Conservation (phyloP, 2,797 vertebrate species). For the Geotria australis region DNA sequence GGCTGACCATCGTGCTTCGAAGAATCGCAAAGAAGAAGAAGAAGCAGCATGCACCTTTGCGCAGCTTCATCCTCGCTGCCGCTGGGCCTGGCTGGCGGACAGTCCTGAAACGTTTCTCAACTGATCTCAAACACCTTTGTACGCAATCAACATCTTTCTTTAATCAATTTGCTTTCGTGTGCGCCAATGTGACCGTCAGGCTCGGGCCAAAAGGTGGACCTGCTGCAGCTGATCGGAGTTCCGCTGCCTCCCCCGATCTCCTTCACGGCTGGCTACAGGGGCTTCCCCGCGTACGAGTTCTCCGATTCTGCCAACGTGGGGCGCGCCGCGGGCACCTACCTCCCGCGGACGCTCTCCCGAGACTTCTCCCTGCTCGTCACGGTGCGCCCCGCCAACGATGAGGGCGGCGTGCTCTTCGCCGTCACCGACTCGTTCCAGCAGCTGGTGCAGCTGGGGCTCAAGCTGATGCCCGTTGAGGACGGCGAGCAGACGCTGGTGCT, state of each 20-base stretch:
- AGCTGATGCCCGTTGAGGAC: slow-evolving; percentile 37
- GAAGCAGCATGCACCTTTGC: too few species aligned
- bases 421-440: slow-evolving; percentile 59
- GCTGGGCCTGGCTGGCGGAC: too few species aligned
- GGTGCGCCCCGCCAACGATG: slow-evolving; percentile 26
- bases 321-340: slow-evolving; percentile 39
- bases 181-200: too few species aligned
- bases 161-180: too few species aligned
- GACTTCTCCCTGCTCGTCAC: slow-evolving; percentile 41
- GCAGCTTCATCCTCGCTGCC: too few species aligned
- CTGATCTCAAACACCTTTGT: too few species aligned
- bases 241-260: slow-evolving; percentile 61
- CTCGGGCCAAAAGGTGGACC: slow-evolving; percentile 15
- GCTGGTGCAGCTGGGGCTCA: slow-evolving; percentile 48
- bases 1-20: too few species aligned
- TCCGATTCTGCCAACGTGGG: slow-evolving; percentile 48
- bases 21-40: too few species aligned
- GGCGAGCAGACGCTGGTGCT: slow-evolving; percentile 35
- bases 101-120: too few species aligned
- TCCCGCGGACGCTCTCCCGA: slow-evolving; percentile 35
- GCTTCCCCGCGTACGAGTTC: slow-evolving; percentile 70
- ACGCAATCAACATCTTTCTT: too few species aligned
- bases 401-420: slow-evolving; percentile 50
- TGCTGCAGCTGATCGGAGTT: slow-evolving; percentile 63
- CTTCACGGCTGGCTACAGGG: slow-evolving; percentile 61